These are phyloP conservation scores for Drosophila guanche DNA, from an alignment of 1,140 invertebrate species.

Conservation along the genomic window DNA sequence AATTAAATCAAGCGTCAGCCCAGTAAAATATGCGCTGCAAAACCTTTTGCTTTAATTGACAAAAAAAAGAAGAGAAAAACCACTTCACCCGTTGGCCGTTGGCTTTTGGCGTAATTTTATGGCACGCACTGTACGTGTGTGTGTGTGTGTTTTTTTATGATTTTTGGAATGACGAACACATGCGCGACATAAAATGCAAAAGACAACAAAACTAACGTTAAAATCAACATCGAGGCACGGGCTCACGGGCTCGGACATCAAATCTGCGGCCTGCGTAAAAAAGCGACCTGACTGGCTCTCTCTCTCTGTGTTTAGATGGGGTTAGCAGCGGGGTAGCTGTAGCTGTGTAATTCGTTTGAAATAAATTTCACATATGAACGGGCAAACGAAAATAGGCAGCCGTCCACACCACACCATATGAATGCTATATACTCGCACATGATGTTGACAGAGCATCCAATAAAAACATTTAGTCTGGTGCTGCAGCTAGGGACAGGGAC, in stretches of 20 bases:
- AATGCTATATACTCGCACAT: conserved; percentile 15
- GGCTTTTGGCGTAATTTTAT: conserved; percentile 23
- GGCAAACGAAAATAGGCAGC: conserved; percentile 30
- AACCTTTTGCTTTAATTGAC: conserved; percentile 78
- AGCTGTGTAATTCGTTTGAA: conserved; percentile 36
- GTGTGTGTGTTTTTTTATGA: conserved; percentile 36
- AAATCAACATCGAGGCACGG: conserved; percentile 55
- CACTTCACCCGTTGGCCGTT: conserved; percentile 30
- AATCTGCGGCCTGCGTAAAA: conserved; percentile 35
- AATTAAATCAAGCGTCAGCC: conserved; percentile 67
- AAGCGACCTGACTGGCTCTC: not conserved
- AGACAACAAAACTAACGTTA: conserved; percentile 64
- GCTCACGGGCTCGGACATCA: conserved; percentile 6
- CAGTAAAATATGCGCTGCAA: conserved; percentile 50
- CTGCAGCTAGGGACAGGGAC: conserved; percentile 11
- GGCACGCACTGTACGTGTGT: conserved; percentile 26
- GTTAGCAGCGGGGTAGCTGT: conserved; percentile 16
- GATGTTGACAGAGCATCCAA: conserved; percentile 65
- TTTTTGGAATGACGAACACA: conserved; percentile 53
- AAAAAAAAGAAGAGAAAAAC: conserved; percentile 13
- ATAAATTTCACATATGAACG: conserved; percentile 51
- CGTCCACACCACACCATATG: conserved; percentile 23
- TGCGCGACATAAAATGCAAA: conserved; percentile 63
- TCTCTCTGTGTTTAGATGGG: conserved; percentile 42
- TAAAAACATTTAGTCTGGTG: conserved; percentile 56